Evolutionary conservation across 2,113 vertebrate species (phyloP).

Genomic region (Coregonus clupeaformis): DNA sequence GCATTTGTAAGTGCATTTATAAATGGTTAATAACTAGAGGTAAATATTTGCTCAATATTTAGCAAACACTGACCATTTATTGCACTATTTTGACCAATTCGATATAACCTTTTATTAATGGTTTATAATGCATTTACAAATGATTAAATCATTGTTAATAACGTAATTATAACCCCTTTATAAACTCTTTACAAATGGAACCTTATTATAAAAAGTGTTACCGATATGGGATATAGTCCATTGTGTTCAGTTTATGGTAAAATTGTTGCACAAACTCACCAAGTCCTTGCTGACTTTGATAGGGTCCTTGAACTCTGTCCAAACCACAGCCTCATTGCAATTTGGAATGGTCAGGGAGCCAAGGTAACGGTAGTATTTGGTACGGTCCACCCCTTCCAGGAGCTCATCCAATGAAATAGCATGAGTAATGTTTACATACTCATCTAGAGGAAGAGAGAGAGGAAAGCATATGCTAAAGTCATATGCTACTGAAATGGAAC

Average conservation of each 20-base stretch:
- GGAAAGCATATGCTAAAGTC: neutral
- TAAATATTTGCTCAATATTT: too few species aligned
- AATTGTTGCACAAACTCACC: conserved; percentile 48
- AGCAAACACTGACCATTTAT: too few species aligned
- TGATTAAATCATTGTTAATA: too few species aligned
- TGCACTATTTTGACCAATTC: too few species aligned
- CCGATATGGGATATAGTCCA: neutral
- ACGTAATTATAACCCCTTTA: too few species aligned
- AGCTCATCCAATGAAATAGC: conserved; percentile 55
- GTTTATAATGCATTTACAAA: too few species aligned
- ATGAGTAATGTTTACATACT: fast-evolving
- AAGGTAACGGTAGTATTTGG: conserved; percentile 68
- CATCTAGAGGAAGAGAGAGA: conserved; percentile 33
- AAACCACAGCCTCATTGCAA: conserved; percentile 70
- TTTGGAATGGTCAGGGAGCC: conserved; percentile 72
- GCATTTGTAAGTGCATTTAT: too few species aligned
- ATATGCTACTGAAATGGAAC: too few species aligned
- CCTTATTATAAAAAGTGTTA: neutral
- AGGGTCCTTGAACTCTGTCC: conserved; percentile 72
- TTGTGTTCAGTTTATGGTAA: neutral
- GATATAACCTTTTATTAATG: too few species aligned
- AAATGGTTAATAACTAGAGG: too few species aligned
- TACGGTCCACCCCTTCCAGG: conserved; percentile 43
- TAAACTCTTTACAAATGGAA: too few species aligned
- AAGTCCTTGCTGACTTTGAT: conserved; percentile 65